Conservation (phyloP, 2,888 invertebrate species). For the Lasioglossum marginatum region DNA sequence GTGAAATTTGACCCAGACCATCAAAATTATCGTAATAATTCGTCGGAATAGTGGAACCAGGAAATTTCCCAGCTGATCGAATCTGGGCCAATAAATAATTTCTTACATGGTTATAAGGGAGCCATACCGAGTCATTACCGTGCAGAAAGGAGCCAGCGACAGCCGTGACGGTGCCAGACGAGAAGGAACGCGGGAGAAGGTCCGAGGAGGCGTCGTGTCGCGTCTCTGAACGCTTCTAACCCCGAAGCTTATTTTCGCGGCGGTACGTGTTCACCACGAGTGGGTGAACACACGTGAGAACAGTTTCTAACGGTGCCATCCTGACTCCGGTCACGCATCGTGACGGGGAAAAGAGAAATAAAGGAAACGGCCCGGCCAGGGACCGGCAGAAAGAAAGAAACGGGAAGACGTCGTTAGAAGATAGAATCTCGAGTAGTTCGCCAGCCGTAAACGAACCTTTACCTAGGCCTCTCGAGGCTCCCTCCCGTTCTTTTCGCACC, state of each 20-base stretch:
- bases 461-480: conserved; percentile 18
- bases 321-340: conserved; percentile 79
- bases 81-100: conserved; percentile 7
- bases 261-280: conserved; percentile 71
- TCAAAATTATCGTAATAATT: not conserved
- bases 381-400: conserved; percentile 24
- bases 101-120: not conserved
- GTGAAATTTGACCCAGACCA: too few species aligned
- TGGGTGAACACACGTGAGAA: conserved; percentile 71
- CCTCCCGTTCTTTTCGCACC: conserved; percentile 7
- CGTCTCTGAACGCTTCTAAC: conserved; percentile 55
- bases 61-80: not conserved
- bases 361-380: conserved; percentile 12
- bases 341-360: conserved; percentile 17
- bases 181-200: conserved; percentile 27
- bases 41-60: not conserved
- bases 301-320: conserved; percentile 76
- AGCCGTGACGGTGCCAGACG: conserved; percentile 1
- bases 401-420: conserved; percentile 57
- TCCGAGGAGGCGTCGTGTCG: not conserved
- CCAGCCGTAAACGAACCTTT: conserved; percentile 68
- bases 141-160: conserved; percentile 13
- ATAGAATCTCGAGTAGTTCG: conserved; percentile 68
- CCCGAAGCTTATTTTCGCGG: conserved; percentile 71
- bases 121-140: not conserved